These are phyloP conservation scores for Drosophila siamana DNA, from an alignment of 2,888 invertebrate species.

Conservation along the genomic window DNA sequence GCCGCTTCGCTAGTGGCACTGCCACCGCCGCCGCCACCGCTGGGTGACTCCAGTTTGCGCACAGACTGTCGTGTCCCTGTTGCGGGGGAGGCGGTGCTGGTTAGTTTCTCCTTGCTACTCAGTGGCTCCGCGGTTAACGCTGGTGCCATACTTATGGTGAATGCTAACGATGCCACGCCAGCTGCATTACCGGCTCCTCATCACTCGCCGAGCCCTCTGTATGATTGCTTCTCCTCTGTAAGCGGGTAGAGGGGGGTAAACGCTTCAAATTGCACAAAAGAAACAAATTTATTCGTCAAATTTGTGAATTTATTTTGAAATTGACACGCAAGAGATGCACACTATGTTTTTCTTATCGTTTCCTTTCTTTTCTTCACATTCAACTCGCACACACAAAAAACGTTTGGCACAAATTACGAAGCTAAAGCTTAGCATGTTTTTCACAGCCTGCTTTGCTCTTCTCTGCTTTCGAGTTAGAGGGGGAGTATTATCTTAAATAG, in stretches of 20 bases:
- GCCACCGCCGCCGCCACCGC: slow-evolving; percentile 18
- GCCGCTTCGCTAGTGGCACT: slow-evolving; percentile 16
- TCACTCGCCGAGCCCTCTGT: not conserved
- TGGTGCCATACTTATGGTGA: slow-evolving; percentile 92
- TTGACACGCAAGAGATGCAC: slow-evolving; percentile 50
- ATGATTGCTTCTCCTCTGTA: not conserved
- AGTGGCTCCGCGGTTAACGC: slow-evolving; percentile 94
- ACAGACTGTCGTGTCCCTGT: slow-evolving; percentile 63
- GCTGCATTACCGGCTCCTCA: slow-evolving; percentile 61
- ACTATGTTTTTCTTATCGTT: slow-evolving; percentile 39
- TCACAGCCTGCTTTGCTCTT: slow-evolving; percentile 37
- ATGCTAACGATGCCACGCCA: slow-evolving; percentile 63
- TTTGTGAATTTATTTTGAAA: slow-evolving; percentile 46
- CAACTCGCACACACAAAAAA: not conserved
- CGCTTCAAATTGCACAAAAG: slow-evolving; percentile 37
- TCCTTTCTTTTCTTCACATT: not conserved
- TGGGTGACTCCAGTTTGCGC: slow-evolving; percentile 59
- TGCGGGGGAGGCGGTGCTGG: slow-evolving; percentile 84
- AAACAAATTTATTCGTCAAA: slow-evolving; percentile 37
- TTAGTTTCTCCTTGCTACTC: slow-evolving; percentile 85
- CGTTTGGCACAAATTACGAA: not conserved
- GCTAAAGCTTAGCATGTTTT: slow-evolving; percentile 27
- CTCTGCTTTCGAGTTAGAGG: not conserved
- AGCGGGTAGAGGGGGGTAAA: slow-evolving; percentile 3
- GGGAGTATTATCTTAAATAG: not conserved